Evolutionary conservation across 2,888 invertebrate species (phyloP).

Genomic region (Ennomos fuscantarius): DNA sequence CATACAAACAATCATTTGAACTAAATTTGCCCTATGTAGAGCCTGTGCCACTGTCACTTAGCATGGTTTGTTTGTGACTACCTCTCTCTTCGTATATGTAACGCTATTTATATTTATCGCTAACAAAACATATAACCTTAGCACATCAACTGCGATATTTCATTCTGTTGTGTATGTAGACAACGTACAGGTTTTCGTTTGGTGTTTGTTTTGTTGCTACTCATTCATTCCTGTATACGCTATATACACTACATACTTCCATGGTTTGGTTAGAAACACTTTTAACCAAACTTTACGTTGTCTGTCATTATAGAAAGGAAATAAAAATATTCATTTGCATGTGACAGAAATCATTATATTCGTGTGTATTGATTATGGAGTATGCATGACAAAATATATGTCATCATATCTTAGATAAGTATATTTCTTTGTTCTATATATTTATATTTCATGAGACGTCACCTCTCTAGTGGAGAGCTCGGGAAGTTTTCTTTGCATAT

Average conservation of each 20-base stretch:
- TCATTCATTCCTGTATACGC: constrained; percentile 19
- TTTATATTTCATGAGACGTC: constrained; percentile 61
- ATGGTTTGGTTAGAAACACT: constrained; percentile 18
- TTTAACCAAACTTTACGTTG: constrained; percentile 13
- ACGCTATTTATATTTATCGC: constrained; percentile 43
- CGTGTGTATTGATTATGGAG: constrained; percentile 61
- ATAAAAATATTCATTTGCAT: constrained; percentile 58
- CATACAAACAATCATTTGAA: constrained; percentile 74
- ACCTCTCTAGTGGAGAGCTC: constrained; percentile 85
- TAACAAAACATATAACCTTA: constrained; percentile 37
- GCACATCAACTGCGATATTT: constrained; percentile 36
- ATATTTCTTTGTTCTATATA: constrained; percentile 42
- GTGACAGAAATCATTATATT: constrained; percentile 65
- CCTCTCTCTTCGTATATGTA: constrained; percentile 43
- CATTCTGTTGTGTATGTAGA: constrained; percentile 33
- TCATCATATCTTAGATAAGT: constrained; percentile 57
- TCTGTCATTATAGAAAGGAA: constrained; percentile 20
- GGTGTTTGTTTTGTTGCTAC: constrained; percentile 12
- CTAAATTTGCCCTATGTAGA: constrained; percentile 79
- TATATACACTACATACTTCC: constrained; percentile 30
- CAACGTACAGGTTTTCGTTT: constrained; percentile 16
- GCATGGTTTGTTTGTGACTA: constrained; percentile 77
- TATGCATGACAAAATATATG: constrained; percentile 67
- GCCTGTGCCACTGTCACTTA: constrained; percentile 80
- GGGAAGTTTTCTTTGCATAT: constrained; percentile 71